phyloP scores from a whole-genome alignment of 2,797 vertebrate genomes.

The Kryptolebias ocellatus region DNA sequence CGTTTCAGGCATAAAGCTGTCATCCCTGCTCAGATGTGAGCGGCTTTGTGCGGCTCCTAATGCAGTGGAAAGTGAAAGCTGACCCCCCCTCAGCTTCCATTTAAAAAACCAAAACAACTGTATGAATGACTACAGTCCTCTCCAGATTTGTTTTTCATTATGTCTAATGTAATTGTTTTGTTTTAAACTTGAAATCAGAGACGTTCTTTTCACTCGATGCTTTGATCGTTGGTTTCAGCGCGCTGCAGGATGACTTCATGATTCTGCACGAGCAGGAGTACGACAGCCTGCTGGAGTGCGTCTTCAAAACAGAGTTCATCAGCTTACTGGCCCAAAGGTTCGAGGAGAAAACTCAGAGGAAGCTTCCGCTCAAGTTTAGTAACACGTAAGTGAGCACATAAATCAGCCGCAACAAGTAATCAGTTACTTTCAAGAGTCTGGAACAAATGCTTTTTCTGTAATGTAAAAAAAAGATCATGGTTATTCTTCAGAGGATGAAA shows the following conservation, averaged over 20 bases:
- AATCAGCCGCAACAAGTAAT: neutral
- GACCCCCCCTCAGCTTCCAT: slow-evolving; percentile 27
- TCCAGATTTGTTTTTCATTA: neutral
- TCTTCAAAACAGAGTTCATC: slow-evolving; percentile 98
- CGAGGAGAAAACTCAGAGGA: slow-evolving; percentile 93
- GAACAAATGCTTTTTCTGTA: neutral
- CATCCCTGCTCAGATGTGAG: slow-evolving; percentile 45
- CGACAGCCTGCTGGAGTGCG: slow-evolving; percentile 94
- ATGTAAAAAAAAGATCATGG: neutral
- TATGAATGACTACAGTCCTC: neutral
- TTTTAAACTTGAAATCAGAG: neutral
- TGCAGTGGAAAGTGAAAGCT: slow-evolving; percentile 59
- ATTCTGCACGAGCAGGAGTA: slow-evolving; percentile 98
- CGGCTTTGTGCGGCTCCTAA: slow-evolving; percentile 50
- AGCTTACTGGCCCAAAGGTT: slow-evolving; percentile 92
- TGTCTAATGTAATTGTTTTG: too few species aligned
- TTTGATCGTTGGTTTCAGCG: slow-evolving; percentile 74
- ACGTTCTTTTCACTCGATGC: neutral
- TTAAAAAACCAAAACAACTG: slow-evolving; percentile 5
- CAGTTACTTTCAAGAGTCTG: neutral
- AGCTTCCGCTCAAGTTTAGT: slow-evolving; percentile 94
- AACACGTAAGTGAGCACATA: slow-evolving; percentile 87
- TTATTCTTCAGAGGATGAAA: neutral
- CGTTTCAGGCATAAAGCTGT: slow-evolving; percentile 47
- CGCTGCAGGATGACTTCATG: slow-evolving; percentile 95